phyloP scores from a whole-genome alignment of 92 coral and sea anemone species.

The Plumapathes pennacea region DNA sequence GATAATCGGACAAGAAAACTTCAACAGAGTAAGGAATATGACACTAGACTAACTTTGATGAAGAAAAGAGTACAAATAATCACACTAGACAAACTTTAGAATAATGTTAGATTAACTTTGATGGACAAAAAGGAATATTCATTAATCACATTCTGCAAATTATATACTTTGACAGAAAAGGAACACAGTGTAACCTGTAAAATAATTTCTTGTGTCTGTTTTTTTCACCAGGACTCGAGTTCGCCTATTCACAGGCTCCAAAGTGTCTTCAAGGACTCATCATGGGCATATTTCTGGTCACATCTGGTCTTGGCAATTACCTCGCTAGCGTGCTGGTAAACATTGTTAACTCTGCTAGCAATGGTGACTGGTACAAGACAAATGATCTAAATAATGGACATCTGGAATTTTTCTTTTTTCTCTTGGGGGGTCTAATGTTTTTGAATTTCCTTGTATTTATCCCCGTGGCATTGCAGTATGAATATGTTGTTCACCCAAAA shows the following conservation, averaged over 20 bases:
- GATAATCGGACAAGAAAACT: no score
- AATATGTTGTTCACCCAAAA: conserved; percentile 39
- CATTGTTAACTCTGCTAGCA: conserved; percentile 53
- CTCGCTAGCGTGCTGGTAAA: conserved; percentile 60
- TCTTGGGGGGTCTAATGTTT: conserved; percentile 72
- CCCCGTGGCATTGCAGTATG: conserved; percentile 59
- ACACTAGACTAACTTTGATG: no score
- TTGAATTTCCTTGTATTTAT: conserved; percentile 66
- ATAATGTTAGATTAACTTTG: no score
- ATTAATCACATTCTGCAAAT: no score
- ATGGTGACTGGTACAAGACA: conserved; percentile 64
- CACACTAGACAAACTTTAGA: no score
- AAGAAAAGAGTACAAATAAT: no score
- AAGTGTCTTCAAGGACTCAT: conserved; percentile 74
- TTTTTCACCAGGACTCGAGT: conserved; percentile 66
- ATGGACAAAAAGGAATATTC: no score
- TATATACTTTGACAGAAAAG: no score
- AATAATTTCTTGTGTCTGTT: no score
- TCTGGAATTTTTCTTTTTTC: conserved; percentile 74
- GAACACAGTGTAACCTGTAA: no score
- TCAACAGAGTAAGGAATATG: no score
- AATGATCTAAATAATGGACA: conserved; percentile 66
- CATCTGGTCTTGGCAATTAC: conserved; percentile 73
- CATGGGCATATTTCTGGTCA: conserved; percentile 77
- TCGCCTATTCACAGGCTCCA: conserved; percentile 89